These are phyloP conservation scores for Globia sparganii DNA, from an alignment of 2,888 invertebrate genomes.

Conservation along the genomic window DNA sequence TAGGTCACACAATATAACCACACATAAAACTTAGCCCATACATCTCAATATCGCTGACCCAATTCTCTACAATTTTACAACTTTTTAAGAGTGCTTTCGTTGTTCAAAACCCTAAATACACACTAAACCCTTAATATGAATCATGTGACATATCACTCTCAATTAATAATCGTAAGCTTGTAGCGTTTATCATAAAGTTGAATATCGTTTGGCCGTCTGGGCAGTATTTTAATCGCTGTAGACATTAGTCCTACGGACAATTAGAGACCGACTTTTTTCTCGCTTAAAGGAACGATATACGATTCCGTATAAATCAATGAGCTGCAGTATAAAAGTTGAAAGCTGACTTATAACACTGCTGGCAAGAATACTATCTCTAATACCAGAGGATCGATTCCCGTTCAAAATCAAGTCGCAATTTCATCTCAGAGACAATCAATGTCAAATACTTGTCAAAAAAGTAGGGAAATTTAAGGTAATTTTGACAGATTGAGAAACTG, in stretches of 20 bases:
- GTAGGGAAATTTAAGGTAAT: too few species aligned
- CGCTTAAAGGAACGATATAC: too few species aligned
- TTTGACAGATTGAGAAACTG: too few species aligned
- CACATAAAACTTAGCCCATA: slow-evolving; percentile 4
- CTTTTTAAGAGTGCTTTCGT: slow-evolving; percentile 20
- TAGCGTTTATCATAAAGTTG: slow-evolving; percentile 10
- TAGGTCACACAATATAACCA: slow-evolving; percentile 4
- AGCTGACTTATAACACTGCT: too few species aligned
- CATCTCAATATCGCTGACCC: slow-evolving; percentile 6
- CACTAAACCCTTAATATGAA: background rate
- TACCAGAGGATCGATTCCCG: too few species aligned
- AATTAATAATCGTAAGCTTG: slow-evolving; percentile 8
- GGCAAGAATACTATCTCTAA: too few species aligned
- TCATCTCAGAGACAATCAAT: too few species aligned
- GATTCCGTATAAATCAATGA: too few species aligned
- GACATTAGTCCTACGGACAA: background rate
- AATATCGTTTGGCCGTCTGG: slow-evolving; percentile 4
- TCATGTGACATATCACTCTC: background rate
- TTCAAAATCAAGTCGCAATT: too few species aligned
- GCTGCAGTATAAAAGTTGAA: too few species aligned
- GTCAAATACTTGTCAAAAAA: too few species aligned
- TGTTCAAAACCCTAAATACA: slow-evolving; percentile 27
- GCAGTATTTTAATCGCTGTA: slow-evolving; percentile 11
- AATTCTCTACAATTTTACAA: slow-evolving; percentile 2
- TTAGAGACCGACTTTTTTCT: too few species aligned